phyloP scores from a whole-genome alignment of 2,888 invertebrate species.

The Ennomos erosarius region DNA sequence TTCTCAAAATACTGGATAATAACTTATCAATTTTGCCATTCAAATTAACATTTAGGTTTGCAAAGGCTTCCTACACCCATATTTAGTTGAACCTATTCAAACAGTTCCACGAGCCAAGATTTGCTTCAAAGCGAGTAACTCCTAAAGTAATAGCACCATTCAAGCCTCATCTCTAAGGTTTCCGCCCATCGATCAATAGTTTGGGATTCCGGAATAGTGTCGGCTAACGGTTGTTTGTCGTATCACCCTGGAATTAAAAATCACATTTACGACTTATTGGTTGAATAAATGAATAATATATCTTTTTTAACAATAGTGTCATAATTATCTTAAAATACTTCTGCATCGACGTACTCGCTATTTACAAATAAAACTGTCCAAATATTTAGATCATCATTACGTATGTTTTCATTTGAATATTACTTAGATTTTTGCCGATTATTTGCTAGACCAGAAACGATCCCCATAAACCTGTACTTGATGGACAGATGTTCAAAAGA shows the following conservation, averaged over 20 bases:
- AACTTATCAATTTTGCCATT: conserved; percentile 1
- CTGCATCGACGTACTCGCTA: too few species aligned
- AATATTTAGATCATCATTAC: too few species aligned
- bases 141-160: conserved; percentile 16
- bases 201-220: background rate
- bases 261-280: too few species aligned
- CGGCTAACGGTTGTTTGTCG: too few species aligned
- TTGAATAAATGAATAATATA: too few species aligned
- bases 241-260: too few species aligned
- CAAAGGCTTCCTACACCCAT: conserved; percentile 17
- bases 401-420: too few species aligned
- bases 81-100: conserved; percentile 7
- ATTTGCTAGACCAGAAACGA: background rate
- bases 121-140: conserved; percentile 9
- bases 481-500: conserved; percentile 7
- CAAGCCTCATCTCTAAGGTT: conserved; percentile 12
- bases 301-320: too few species aligned
- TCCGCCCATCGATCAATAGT: conserved; percentile 4
- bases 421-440: too few species aligned
- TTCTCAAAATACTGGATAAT: background rate
- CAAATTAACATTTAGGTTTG: conserved; percentile 4
- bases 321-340: too few species aligned
- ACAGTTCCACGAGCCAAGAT: conserved; percentile 3
- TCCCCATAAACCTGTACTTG: too few species aligned
- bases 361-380: too few species aligned